Base-by-base conservation (phyloP, 2,888 invertebrate species). In the Andricus quercusramuli region DNA sequence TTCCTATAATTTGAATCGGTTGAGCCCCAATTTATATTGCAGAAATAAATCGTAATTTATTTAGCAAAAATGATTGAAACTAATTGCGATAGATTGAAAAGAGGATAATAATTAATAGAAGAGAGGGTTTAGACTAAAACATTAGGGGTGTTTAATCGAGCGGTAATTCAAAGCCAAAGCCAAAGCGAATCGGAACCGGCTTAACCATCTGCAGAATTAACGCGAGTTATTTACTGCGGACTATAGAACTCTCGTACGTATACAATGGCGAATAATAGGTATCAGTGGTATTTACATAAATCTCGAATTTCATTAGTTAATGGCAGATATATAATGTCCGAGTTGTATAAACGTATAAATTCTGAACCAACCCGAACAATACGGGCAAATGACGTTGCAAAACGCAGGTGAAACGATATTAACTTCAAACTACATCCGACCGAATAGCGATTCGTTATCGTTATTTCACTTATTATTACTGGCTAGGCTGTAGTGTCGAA, bases 271-370 rank as follows among this genome's bases (percentile, higher is more conserved):
- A 74, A 74, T 74, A 74, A 74, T 74, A 29, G 74, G 74, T 74
- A 74, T 74, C 74, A 74, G 78, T 64, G 78, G 66, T 66, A 79
- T 79, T 79, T 79, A 79, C 79, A 79, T 77, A 77, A 79, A 79
- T 79, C 79, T 66, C 76, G 66, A 79, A 79, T 79, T 79, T 76
- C 79, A 79, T 79, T 79, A 79, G 65, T 79, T 76, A 79, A 79
- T 79, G 76, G 66, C 79, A 47, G 25, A 74, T 56, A 56, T 74
- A 51, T 74, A 74, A 59, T 56, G 25, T 32, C 20, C 56, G 37
- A 25, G 25, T 25, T 78, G 22, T 66, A 66, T 64, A 66, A 51
- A 66, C 64, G 29, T 66, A 65, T 64, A 41, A 65, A 62, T 51
- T 47, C 41, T 47, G 65, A 78, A 25, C 47, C 20, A 64, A 64